Percentiles rank a stretch among this genome's conserved stretches.
Evolutionary conservation across 2,888 invertebrate species (phyloP).

Genomic region (Sisyra terminalis): DNA sequence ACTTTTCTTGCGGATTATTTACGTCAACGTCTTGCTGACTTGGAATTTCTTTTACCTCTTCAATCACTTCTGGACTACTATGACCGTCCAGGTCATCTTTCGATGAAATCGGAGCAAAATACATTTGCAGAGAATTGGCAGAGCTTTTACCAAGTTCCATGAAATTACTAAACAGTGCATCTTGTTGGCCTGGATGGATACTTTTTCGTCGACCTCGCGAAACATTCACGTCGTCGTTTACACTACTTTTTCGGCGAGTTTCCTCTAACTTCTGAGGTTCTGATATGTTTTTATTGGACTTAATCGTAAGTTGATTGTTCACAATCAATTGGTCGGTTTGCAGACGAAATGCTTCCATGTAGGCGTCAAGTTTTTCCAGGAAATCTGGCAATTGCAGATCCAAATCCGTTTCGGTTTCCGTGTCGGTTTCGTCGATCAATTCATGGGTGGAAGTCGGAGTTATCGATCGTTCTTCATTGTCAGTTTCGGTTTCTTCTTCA

Average conservation of each 20-base stretch:
- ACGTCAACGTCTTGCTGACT: slow-evolving; percentile 23
- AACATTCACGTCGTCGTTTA: slow-evolving; percentile 19
- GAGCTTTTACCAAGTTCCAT: neutral
- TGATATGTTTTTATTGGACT: slow-evolving; percentile 1
- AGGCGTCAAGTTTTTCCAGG: slow-evolving; percentile 51
- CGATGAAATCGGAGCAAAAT: slow-evolving; percentile 16
- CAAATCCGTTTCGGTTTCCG: slow-evolving; percentile 17
- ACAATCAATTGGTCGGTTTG: slow-evolving; percentile 52
- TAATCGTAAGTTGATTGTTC: slow-evolving; percentile 25
- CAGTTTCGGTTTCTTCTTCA: slow-evolving; percentile 42
- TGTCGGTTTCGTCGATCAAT: slow-evolving; percentile 8
- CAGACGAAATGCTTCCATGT: slow-evolving; percentile 51
- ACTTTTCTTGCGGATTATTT: slow-evolving; percentile 32
- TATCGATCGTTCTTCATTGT: slow-evolving; percentile 31
- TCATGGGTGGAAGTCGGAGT: slow-evolving; percentile 7
- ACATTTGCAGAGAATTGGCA: neutral
- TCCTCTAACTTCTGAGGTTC: neutral
- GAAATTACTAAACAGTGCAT: slow-evolving; percentile 11
- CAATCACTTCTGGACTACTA: slow-evolving; percentile 12
- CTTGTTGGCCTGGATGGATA: slow-evolving; percentile 24
- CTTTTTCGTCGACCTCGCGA: slow-evolving; percentile 24
- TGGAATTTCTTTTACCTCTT: slow-evolving; percentile 1
- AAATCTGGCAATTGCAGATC: slow-evolving; percentile 42
- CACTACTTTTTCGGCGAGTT: neutral
- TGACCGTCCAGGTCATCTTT: slow-evolving; percentile 21